phyloP scores from a whole-genome alignment of 1,140 invertebrate genomes.

The Tachypleus tridentatus region DNA sequence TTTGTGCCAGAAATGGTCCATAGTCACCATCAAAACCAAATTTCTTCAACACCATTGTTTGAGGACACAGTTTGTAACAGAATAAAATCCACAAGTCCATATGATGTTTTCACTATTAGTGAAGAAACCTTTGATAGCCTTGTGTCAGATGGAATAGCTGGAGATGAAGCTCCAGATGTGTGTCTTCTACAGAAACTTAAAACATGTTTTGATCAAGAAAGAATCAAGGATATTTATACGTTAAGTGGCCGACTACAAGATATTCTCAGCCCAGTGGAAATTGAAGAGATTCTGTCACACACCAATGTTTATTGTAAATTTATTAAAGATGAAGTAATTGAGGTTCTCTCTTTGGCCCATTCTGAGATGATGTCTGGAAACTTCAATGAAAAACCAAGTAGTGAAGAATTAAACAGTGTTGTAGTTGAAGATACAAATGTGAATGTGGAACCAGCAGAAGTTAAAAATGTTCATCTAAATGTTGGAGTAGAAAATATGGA shows the following conservation, averaged over 20 bases:
- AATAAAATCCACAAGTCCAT: not conserved
- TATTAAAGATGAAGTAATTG: slow-evolving; percentile 30
- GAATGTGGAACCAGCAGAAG: not conserved
- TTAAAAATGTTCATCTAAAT: too few species aligned
- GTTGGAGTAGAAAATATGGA: too few species aligned
- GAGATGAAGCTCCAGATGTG: not conserved
- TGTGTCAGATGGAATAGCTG: not conserved
- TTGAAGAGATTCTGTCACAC: slow-evolving; percentile 34
- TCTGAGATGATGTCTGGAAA: not conserved
- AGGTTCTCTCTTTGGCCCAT: slow-evolving; percentile 22
- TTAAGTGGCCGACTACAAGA: slow-evolving; percentile 32
- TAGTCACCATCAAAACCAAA: not conserved
- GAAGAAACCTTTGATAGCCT: not conserved
- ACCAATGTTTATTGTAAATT: slow-evolving; percentile 28
- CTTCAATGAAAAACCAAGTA: not conserved
- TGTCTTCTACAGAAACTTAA: slow-evolving; percentile 23
- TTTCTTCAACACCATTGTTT: not conserved
- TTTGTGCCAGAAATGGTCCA: too few species aligned
- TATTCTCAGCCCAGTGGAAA: slow-evolving; percentile 30
- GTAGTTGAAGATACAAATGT: not conserved
- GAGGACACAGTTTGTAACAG: not conserved
- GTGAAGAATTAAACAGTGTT: not conserved
- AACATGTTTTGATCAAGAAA: slow-evolving; percentile 29
- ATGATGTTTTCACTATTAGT: not conserved
- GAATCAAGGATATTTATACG: slow-evolving; percentile 32